Evolutionary conservation across 2,113 vertebrate species (phyloP), one percentile per base, ranked within the genome.

Genomic region (Vireo altiloquus): DNA sequence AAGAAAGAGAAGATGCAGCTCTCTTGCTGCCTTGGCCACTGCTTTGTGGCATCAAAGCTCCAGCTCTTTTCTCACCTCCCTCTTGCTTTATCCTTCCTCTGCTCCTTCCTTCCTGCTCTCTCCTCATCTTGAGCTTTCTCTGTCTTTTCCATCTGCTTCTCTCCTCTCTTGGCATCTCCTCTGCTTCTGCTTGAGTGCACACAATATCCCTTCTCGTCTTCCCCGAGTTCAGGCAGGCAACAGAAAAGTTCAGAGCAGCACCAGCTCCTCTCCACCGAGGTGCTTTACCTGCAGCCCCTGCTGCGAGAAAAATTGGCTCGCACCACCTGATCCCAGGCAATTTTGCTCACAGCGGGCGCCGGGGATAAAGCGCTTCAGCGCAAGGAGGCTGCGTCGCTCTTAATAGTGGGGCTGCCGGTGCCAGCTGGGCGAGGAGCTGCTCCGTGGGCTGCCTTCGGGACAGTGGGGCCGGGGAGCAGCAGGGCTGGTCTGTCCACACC

Each of bases 221-320:
- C 89, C 87, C 87, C 8, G 82, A 93, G 93, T 91, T 93, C 93
- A 95, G 68, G 54, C 49, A 72, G 93, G 90, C 94, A 95, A 47
- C 72, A 37, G 80, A 9, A 78, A 96, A 97, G 96, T 94, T 96
- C 83, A 92, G 94, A 86, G 90, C 76, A 33, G 64, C 9, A 1
- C 72, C 72, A 56, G 91, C 89, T 94, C 90, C 79, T 76, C 94
- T 95, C 87, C 93, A 60, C 78, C 1, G 59, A 96, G 97, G 96
- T 95, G 90, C 93, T 97, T 96, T 96, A 97, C 95, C 95, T 96
- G 95, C 25, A 11, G 94, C 92, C 78, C 96, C 97, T 89, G 96
- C 96, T 97, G 97, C 6, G 97, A 97, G 94, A 84, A 92, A 97
- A 97, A 97, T 97, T 97, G 97, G 94, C 95, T 96, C 47, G 52